phyloP scores from a whole-genome alignment of 2,113 vertebrate species.

The Alces alces region DNA sequence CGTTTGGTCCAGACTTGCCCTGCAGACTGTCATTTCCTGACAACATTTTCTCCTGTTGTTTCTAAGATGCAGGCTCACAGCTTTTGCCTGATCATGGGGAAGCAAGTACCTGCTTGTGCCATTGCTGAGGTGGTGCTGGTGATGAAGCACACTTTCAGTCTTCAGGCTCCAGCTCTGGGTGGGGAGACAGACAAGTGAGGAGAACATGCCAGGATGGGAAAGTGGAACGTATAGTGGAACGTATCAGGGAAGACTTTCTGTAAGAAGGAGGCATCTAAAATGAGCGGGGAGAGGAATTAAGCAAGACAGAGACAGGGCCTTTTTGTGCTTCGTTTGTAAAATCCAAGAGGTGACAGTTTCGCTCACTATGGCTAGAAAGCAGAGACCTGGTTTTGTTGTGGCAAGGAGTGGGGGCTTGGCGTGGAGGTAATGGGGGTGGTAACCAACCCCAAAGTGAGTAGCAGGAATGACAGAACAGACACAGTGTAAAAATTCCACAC shows the following conservation, averaged over 20 bases:
- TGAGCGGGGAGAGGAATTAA: neutral
- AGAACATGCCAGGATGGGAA: neutral
- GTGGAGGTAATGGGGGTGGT: too few relatives aligned
- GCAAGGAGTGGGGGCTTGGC: neutral
- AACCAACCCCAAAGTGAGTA: neutral
- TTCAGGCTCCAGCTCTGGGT: neutral
- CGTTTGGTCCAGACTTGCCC: neutral
- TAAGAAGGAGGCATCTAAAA: neutral
- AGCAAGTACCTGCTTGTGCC: neutral
- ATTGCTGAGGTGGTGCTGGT: neutral
- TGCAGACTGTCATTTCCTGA: neutral
- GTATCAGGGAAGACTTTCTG: neutral
- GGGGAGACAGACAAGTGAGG: neutral
- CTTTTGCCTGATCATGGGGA: neutral
- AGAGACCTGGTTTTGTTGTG: neutral
- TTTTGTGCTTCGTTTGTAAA: neutral
- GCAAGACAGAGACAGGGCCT: neutral
- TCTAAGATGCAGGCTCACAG: neutral
- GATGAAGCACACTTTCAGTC: neutral
- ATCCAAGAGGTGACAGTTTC: neutral
- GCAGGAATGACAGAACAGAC: neutral
- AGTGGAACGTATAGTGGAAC: neutral
- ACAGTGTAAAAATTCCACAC: neutral
- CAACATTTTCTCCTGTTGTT: neutral
- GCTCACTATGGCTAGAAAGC: neutral